Percentiles rank a stretch among this genome's conserved stretches.
Evolutionary conservation across 2,113 vertebrate genomes (phyloP).

Genomic region (Petrocephalus zakoni): DNA sequence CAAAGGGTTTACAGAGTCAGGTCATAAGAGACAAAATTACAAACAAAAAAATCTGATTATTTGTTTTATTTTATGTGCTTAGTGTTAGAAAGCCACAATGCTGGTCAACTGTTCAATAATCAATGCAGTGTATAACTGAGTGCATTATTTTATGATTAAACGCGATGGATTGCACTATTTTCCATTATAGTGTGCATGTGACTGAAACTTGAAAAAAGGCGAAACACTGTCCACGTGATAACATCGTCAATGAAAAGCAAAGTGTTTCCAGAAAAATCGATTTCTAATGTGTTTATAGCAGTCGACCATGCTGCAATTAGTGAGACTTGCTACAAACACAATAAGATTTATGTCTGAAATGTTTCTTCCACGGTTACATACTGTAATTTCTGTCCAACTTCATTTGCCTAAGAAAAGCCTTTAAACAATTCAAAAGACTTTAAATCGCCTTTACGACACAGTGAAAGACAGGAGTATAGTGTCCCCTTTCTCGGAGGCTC

Average conservation of each 20-base stretch:
- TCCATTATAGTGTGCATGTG: neutral
- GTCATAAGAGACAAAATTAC: neutral
- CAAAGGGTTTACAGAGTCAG: neutral
- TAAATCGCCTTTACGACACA: constrained; percentile 15
- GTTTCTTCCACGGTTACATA: constrained; percentile 11
- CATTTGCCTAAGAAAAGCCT: constrained; percentile 21
- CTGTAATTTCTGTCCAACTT: constrained; percentile 5
- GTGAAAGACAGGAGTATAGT: constrained; percentile 4
- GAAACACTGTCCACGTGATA: neutral
- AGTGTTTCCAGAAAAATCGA: neutral
- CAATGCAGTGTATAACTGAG: neutral
- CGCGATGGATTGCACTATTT: neutral
- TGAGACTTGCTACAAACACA: neutral
- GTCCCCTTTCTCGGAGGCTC: neutral
- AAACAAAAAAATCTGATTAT: neutral
- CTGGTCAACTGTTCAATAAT: neutral
- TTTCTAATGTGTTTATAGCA: neutral
- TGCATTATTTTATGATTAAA: constrained; percentile 1
- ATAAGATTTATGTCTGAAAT: neutral
- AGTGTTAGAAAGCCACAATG: neutral
- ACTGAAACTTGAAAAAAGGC: neutral
- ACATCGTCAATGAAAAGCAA: neutral
- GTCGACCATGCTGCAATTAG: constrained; percentile 1
- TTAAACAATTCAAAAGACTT: neutral
- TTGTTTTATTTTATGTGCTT: neutral